Evolutionary conservation across 1,140 invertebrate species (phyloP), one percentile per base, ranked within the genome.

Genomic region (Sitobion miscanthi): DNA sequence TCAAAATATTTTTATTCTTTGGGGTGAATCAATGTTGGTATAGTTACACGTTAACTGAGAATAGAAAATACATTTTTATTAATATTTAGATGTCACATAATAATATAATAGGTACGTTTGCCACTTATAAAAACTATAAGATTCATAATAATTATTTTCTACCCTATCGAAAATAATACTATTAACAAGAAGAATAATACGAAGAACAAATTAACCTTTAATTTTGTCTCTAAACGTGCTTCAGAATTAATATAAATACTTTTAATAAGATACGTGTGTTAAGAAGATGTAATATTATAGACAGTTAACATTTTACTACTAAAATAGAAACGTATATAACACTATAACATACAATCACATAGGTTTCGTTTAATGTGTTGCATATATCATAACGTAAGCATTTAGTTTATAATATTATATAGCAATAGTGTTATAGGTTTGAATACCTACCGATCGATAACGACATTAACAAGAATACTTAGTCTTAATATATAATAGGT

Each of bases 181-280:
- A 54, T 57, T 38, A 57, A 14, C 21, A 89, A 25, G 23, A 57
- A 89, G 5, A 25, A 38, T 3, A 42, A 86, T 45, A 20, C 45
- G 25, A 47, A 45, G 17, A 38, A 23, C 23, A 57, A 42, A 45
- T 86, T n/a, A 23, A 88, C 17, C 17, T 25, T 54, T 2, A 54
- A 54, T 49, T n/a, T 52, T 4, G 8, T 54, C 35, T 52, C 8
- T 23, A 89, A 54, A 54, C 35, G 88, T 89, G 49, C 52, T 42
- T 38, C 21, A 25, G 52, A 35, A 47, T 54, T 54, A 17, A 20
- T 11, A 89, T 57, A 52, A 42, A 57, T 57, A 89, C 3, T 89
- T 89, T 42, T 57, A 35, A 17, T 88, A 89, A 89, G 88, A 89
- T 89, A 89, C 23, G 88, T 54, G 49, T 89, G 25, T 42, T 23